A percentile compares a stretch with the other conserved stretches of the same genome.
phyloP scores from a whole-genome alignment of 2,797 vertebrate species.

The Coregonus suidteri region DNA sequence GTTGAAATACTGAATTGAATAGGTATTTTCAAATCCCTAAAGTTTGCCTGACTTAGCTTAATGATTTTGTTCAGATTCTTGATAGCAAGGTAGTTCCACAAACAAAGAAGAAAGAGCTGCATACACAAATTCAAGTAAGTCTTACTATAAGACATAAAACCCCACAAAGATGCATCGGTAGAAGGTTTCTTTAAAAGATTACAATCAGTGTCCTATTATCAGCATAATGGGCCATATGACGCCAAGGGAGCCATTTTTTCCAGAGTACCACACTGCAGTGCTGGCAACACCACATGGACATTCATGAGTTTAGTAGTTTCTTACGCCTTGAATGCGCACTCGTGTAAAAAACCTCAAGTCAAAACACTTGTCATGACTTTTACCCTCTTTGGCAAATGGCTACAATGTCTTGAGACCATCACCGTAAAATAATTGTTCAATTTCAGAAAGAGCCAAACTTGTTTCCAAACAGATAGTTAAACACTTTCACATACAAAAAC shows the following conservation, averaged over 20 bases:
- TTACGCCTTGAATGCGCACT: slow-evolving; percentile 42
- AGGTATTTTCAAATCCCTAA: slow-evolving; percentile 68
- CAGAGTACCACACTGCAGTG: slow-evolving; percentile 64
- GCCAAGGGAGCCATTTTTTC: slow-evolving; percentile 58
- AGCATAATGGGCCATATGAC: slow-evolving; percentile 65
- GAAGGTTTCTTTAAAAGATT: slow-evolving; percentile 71
- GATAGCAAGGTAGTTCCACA: slow-evolving; percentile 73
- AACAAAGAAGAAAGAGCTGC: slow-evolving; percentile 76
- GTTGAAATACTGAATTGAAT: slow-evolving; percentile 72
- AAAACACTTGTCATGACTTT: slow-evolving; percentile 29
- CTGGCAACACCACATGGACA: slow-evolving; percentile 61
- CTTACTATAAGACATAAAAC: slow-evolving; percentile 86
- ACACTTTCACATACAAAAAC: slow-evolving; percentile 47
- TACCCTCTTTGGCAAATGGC: slow-evolving; percentile 70
- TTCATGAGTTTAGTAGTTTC: slow-evolving; percentile 51
- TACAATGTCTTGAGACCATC: slow-evolving; percentile 59
- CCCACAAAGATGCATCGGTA: slow-evolving; percentile 72
- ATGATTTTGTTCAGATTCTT: slow-evolving; percentile 67
- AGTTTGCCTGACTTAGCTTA: slow-evolving; percentile 71
- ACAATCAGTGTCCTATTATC: slow-evolving; percentile 77
- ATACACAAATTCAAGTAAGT: slow-evolving; percentile 83
- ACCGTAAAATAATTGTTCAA: slow-evolving; percentile 56
- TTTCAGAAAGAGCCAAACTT: slow-evolving; percentile 61
- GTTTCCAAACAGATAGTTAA: slow-evolving; percentile 52
- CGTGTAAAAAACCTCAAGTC: background rate